These are phyloP conservation scores for Xestia c-nigrum DNA, from an alignment of 2,888 invertebrate species.

Conservation along the genomic window DNA sequence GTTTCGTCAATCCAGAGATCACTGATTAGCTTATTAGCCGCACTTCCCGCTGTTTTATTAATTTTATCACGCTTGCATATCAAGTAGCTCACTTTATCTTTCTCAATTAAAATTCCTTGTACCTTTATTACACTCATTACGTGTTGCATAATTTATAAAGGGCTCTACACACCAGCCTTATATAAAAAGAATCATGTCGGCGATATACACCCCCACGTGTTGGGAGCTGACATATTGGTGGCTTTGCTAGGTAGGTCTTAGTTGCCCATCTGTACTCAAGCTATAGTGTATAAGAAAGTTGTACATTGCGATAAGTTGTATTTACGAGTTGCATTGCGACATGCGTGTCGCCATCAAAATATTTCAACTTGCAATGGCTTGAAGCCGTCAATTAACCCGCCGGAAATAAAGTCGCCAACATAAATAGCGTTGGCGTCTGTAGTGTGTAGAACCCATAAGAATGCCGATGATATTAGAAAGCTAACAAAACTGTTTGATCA, in stretches of 20 bases:
- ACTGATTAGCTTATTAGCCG: slow-evolving; percentile 36
- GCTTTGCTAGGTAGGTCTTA: neutral
- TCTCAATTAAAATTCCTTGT: slow-evolving; percentile 59
- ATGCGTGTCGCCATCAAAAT: no score
- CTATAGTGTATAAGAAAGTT: neutral
- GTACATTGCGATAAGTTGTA: no score
- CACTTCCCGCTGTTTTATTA: slow-evolving; percentile 44
- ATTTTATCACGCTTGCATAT: slow-evolving; percentile 63
- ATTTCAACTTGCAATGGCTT: neutral
- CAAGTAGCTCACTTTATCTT: slow-evolving; percentile 59
- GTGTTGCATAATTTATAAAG: slow-evolving; percentile 48
- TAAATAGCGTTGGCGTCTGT: neutral
- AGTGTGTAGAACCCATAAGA: slow-evolving; percentile 12
- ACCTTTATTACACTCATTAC: slow-evolving; percentile 52
- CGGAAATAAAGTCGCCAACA: neutral
- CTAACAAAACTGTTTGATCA: slow-evolving; percentile 56
- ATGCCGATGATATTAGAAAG: slow-evolving; percentile 62
- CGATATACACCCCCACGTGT: neutral
- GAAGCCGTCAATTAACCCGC: neutral
- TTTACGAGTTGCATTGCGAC: no score
- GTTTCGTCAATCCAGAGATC: slow-evolving; percentile 12
- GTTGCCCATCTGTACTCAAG: neutral
- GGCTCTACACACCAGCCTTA: neutral
- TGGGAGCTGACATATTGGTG: neutral
- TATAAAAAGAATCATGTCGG: neutral